Base-by-base conservation (phyloP, 2,113 vertebrate species). In the Cnemophilus loriae region DNA sequence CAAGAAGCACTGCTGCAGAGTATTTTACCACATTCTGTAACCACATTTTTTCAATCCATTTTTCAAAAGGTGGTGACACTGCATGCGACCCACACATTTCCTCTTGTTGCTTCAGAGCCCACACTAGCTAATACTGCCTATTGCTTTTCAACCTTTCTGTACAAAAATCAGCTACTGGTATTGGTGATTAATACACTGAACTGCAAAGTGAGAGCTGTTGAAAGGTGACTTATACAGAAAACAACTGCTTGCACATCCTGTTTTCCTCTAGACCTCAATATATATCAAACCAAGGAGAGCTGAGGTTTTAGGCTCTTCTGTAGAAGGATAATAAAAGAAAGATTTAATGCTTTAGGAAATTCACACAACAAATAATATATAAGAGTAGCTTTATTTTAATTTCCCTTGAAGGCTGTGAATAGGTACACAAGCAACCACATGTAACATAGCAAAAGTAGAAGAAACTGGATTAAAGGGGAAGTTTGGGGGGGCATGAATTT, bases 81-180 rank as follows among this genome's bases (percentile, higher is more conserved):
- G 0, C 22, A 47, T 1, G 13, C 1, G 4, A 68, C 33, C 13
- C 41, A 47, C 3, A 3, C 1, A 4, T 27, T 68, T 20, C 27
- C 33, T 18, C 1, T 9, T 64, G 71, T n/a, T 74, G 11, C 24
- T 42, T 71, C 49, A 63, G 0, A 56, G 47, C 7, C 30, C 47
- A 75, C 0, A 1, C 28, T 7, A 53, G 13, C 28, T 76, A 57
- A 53, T 0, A 6, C 18, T 82, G 47, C n/a, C 47, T 47, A 59
- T 37, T 35, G 30, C 26, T 78, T 49, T 27, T 55, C 42, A 74
- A n/a, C 47, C 47, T 24, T 69, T 41, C 77, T 50, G 50, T n/a
- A 57, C 64, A 78, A 73, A 57, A 4, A 65, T 26, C 18, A 61
- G 39, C 41, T 41, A 37, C 21, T 16, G 33, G 3, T 63, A 86